phyloP scores from a whole-genome alignment of 1,140 invertebrate genomes.

The Drosophila lacertosa region DNA sequence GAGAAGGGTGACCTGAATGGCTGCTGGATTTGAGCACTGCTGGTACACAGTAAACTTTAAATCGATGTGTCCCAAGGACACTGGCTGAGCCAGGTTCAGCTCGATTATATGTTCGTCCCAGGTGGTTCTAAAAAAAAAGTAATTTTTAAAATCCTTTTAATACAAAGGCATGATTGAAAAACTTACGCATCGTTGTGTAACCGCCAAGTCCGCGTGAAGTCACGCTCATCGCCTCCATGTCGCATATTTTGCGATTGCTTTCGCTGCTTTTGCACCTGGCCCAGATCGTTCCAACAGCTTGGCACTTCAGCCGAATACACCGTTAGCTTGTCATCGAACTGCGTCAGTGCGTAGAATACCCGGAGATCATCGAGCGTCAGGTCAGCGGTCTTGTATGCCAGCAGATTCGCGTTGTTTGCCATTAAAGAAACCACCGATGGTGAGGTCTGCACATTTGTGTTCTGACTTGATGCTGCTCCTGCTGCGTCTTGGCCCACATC shows the following conservation, averaged over 20 bases:
- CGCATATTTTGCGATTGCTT: constrained; percentile 91
- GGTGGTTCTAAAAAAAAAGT: constrained; percentile 86
- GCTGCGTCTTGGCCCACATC: constrained; percentile 49
- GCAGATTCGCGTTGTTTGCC: constrained; percentile 72
- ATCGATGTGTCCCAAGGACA: constrained; percentile 93
- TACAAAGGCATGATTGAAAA: neutral
- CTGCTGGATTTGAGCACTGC: constrained; percentile 87
- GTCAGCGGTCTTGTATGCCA: constrained; percentile 86
- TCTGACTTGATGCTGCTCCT: constrained; percentile 24
- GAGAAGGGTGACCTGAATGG: constrained; percentile 92
- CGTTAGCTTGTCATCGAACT: constrained; percentile 85
- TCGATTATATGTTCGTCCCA: constrained; percentile 97
- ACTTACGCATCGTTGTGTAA: constrained; percentile 91
- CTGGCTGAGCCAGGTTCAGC: constrained; percentile 91
- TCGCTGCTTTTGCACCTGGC: constrained; percentile 94
- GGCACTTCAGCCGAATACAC: constrained; percentile 94
- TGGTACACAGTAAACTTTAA: constrained; percentile 93
- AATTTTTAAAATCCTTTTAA: neutral
- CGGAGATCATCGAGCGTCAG: constrained; percentile 86
- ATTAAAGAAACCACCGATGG: constrained; percentile 58
- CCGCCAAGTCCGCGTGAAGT: constrained; percentile 93
- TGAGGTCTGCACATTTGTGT: constrained; percentile 54
- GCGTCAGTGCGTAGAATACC: constrained; percentile 87
- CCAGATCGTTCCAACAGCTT: constrained; percentile 95
- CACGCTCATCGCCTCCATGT: constrained; percentile 91